Base-by-base conservation (phyloP, 2,888 invertebrate species). In the Dinocampus coccinellae region DNA sequence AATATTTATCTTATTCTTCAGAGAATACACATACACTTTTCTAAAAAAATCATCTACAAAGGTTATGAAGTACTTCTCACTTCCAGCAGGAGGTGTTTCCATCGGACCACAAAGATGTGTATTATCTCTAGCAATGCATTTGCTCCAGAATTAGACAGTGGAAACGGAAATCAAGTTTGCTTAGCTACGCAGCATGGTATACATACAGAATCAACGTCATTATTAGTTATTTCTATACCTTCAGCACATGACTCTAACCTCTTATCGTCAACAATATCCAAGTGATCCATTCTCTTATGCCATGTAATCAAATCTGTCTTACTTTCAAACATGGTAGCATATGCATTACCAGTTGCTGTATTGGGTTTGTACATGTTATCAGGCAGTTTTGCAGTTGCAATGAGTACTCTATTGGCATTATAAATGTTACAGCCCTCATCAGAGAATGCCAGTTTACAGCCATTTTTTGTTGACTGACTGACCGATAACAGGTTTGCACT, bases 1-100 rank as follows among this genome's bases (percentile, higher is more conserved):
- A 34, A 77, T 78, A 69, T 81, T 79, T 36, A 67, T 69, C 69
- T 81, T 80, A 13, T 77, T 72, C 58, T 78, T 77, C 7, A 80
- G 42, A 47, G 80, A 72, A 68, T 78, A 80, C 22, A 76, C 60
- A 34, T 64, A 55, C 42, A 61, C 47, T 61, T 66, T 53, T 22
- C 70, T 24, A 10, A 62, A 55, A 57, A 29, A 47, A 22, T 68
- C 64, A 53, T 72, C 68, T 9, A 68, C 68, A 22, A 58, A 64
- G 10, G 60, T 68, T 7, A 63, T 24, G 13, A 63, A 34, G 22
- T 68, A 72, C 0, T 22, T 55, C 7, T 24, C 47, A 34, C 68
- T 64, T 24, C 52, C 34, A 2, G 13, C 10, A 2, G 69, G 60
- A 20, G 55, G 10, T n/a, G 61, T 64, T 13, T 39, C 16, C 55